Evolutionary conservation across 2,888 invertebrate genomes (phyloP).

Genomic region (Megalurothrips usitatus): DNA sequence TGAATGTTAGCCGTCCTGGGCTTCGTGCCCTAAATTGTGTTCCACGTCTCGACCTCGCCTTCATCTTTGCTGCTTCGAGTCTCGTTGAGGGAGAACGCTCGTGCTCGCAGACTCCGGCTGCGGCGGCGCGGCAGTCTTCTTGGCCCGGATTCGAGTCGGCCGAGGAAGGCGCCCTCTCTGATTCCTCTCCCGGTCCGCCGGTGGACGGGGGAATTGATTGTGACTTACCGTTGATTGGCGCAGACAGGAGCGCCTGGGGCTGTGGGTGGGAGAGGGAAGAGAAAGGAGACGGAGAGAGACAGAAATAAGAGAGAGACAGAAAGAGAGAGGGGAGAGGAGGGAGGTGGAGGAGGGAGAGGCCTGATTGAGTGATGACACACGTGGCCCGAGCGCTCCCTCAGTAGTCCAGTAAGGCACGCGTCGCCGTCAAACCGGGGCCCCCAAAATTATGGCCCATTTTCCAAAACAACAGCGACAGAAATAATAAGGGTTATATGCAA

Average conservation of each 20-base stretch:
- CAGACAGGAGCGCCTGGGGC: background rate
- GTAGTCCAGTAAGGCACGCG: background rate
- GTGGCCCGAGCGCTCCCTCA: background rate
- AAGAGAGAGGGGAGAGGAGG: too few relatives aligned
- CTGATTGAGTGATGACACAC: constrained; percentile 2
- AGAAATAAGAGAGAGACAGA: too few relatives aligned
- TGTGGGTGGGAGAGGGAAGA: background rate
- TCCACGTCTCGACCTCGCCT: too few relatives aligned
- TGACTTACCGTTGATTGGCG: constrained; percentile 16
- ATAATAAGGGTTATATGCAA: too few relatives aligned
- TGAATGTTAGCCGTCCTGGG: too few relatives aligned
- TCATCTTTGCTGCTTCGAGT: too few relatives aligned
- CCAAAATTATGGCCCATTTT: background rate
- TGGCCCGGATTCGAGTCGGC: background rate
- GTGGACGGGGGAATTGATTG: background rate
- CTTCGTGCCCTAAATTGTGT: too few relatives aligned
- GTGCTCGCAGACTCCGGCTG: too few relatives aligned
- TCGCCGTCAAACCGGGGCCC: background rate
- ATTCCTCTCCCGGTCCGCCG: background rate
- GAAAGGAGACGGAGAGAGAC: background rate
- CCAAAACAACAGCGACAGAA: background rate
- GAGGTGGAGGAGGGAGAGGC: background rate
- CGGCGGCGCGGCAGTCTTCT: too few relatives aligned
- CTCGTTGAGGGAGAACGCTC: too few relatives aligned
- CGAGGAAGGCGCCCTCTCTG: background rate